Evolutionary conservation across 2,797 vertebrate species (phyloP).

Genomic region (Rallus crepitans): DNA sequence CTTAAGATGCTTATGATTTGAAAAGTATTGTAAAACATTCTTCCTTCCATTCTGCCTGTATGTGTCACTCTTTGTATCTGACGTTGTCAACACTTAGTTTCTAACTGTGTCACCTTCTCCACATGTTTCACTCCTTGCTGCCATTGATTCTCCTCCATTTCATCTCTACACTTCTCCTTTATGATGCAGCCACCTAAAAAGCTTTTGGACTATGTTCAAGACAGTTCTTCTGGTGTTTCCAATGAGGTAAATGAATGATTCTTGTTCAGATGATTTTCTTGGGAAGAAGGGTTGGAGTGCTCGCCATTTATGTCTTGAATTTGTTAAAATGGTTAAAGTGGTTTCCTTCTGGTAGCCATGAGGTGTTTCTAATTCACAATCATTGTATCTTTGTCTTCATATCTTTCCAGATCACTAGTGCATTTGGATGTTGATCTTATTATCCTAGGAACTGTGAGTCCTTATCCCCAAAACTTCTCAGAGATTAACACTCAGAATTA

Average conservation of each 20-base stretch:
- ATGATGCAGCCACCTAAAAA: constrained; percentile 98
- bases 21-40: not conserved
- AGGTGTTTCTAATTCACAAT: constrained; percentile 8
- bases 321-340: not conserved
- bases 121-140: constrained; percentile 90
- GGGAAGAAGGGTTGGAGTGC: constrained; percentile 46
- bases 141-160: constrained; percentile 92
- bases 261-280: constrained; percentile 68
- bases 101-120: constrained; percentile 90
- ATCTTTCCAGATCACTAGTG: constrained; percentile 60
- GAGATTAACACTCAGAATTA: constrained; percentile 33
- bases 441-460: constrained; percentile 60
- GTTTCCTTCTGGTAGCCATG: not conserved
- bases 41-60: constrained; percentile 45
- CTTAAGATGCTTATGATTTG: constrained; percentile 29
- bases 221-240: constrained; percentile 89
- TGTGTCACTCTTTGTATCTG: constrained; percentile 69
- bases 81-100: constrained; percentile 68
- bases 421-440: constrained; percentile 57
- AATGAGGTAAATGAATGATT: constrained; percentile 93
- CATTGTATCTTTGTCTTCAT: constrained; percentile 53
- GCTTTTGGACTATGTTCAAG: constrained; percentile 99
- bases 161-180: constrained; percentile 91
- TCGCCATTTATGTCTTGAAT: not conserved
- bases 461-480: constrained; percentile 2